These are phyloP conservation scores for Spongilla lacustris DNA, from an alignment of 37 sponge, comb jelly and placozoan genomes.

Conservation along the genomic window DNA sequence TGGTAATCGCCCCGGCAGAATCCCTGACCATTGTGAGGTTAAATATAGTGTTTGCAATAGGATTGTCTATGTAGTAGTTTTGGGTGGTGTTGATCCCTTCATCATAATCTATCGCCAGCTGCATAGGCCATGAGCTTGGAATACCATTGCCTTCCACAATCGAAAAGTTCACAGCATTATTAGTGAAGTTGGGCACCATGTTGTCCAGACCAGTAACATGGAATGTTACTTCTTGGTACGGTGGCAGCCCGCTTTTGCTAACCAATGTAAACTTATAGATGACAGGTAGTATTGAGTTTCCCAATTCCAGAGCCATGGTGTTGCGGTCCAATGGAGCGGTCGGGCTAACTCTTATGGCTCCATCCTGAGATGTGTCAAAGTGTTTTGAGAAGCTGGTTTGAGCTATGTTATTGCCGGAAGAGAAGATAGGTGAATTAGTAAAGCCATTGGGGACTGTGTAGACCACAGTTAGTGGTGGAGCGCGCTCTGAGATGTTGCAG, in stretches of 20 bases:
- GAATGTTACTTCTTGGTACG: neutral
- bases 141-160: neutral
- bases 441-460: neutral
- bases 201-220: neutral
- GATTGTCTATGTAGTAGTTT: neutral
- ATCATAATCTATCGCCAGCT: neutral
- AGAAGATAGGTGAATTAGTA: neutral
- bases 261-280: neutral
- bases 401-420: neutral
- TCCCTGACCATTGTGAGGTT: neutral
- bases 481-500: neutral
- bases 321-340: neutral
- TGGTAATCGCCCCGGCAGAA: neutral
- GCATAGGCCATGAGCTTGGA: neutral
- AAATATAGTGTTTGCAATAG: neutral
- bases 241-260: neutral
- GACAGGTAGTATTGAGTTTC: neutral
- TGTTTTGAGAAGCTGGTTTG: neutral
- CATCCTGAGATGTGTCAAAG: neutral
- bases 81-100: neutral
- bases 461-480: neutral
- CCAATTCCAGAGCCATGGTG: neutral
- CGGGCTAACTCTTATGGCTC: neutral
- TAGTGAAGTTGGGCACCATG: neutral
- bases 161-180: neutral